Evolutionary conservation across 2,888 invertebrate species (phyloP).

Genomic region (Pollenia amentaria): DNA sequence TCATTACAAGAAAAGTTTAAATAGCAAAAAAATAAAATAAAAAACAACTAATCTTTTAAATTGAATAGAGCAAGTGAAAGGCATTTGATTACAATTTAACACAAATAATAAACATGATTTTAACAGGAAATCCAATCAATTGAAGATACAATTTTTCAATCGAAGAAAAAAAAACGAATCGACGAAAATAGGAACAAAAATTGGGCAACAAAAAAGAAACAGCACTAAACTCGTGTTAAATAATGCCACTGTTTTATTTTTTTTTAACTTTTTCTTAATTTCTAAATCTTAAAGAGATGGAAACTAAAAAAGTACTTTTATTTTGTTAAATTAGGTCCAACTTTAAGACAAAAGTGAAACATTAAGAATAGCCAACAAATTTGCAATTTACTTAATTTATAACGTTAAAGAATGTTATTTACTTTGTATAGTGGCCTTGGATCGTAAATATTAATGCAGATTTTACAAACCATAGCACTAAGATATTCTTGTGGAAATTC

Average conservation of each 20-base stretch:
- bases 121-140: conserved; percentile 73
- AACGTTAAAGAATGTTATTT: no score
- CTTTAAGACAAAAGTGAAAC: no score
- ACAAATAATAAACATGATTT: conserved; percentile 73
- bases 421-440: no score
- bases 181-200: conserved; percentile 13
- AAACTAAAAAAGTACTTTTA: no score
- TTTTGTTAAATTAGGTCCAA: no score
- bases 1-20: conserved; percentile 19
- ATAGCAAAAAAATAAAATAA: neutral
- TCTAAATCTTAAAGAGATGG: no score
- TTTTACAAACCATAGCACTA: no score
- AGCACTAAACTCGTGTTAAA: conserved; percentile 68
- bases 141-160: conserved; percentile 73
- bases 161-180: conserved; percentile 7
- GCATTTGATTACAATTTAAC: conserved; percentile 72
- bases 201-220: conserved; percentile 35
- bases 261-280: neutral
- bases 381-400: no score
- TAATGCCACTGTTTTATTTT: conserved; percentile 66
- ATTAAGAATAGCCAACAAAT: no score
- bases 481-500: no score
- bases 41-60: conserved; percentile 49
- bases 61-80: conserved; percentile 71
- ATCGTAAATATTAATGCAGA: no score